Evolutionary conservation across 2,113 vertebrate species (phyloP).

Genomic region (Drymodes brunneopygia): DNA sequence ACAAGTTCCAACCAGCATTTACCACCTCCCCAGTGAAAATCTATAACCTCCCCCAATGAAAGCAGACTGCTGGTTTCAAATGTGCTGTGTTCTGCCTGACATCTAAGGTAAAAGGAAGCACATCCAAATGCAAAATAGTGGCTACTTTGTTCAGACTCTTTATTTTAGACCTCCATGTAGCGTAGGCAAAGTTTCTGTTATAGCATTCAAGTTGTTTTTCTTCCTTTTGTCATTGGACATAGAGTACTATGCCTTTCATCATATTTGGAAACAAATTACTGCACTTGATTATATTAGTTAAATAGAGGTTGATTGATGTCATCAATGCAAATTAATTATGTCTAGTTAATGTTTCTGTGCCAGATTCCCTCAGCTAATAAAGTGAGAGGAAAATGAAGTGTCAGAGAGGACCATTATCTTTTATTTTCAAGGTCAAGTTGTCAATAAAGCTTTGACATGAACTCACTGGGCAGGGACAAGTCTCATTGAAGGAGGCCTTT

Average conservation of each 20-base stretch:
- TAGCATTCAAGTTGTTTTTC: background rate
- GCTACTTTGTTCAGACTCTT: too few relatives aligned
- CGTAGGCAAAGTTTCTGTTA: background rate
- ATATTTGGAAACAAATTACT: background rate
- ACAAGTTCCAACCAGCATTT: background rate
- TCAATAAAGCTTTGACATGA: conserved; percentile 27
- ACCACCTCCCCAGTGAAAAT: accelerated
- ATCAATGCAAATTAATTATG: conserved; percentile 51
- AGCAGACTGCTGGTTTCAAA: background rate
- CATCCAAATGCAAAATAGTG: background rate
- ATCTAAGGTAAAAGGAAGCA: background rate
- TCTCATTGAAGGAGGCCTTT: background rate
- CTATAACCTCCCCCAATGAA: accelerated
- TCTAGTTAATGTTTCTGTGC: conserved; percentile 35
- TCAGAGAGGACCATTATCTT: conserved; percentile 24
- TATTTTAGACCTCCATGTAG: background rate
- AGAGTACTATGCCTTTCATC: background rate
- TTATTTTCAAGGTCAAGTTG: conserved; percentile 54
- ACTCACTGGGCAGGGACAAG: background rate
- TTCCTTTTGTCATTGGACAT: background rate
- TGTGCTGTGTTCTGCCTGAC: background rate
- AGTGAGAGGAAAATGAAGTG: conserved; percentile 35
- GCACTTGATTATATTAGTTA: conserved; percentile 13
- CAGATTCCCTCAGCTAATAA: conserved; percentile 41
- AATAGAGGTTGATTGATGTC: conserved; percentile 32